Evolutionary conservation across 1,140 invertebrate genomes (phyloP).

Genomic region (Campodea augens): DNA sequence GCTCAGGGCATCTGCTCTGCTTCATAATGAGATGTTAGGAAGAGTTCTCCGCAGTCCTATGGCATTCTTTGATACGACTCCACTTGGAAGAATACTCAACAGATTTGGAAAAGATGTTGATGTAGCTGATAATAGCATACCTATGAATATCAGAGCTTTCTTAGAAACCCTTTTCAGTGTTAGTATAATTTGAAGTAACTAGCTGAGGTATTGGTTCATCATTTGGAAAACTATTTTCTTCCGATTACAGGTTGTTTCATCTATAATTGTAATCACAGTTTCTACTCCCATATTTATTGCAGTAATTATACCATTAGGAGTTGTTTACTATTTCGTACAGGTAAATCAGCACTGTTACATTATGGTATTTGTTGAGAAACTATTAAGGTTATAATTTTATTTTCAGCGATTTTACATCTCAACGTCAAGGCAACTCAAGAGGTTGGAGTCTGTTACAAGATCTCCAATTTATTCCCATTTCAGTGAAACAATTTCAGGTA

Average conservation of each 20-base stretch:
- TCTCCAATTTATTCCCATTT: conserved; percentile 98
- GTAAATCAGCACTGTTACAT: too few species aligned
- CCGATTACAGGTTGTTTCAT: conserved; percentile 53
- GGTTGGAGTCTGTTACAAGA: conserved; percentile 86
- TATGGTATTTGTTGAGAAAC: not conserved
- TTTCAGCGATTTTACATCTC: too few species aligned
- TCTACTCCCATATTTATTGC: conserved; percentile 71
- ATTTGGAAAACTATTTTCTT: too few species aligned
- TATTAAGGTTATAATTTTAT: too few species aligned
- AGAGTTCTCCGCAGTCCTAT: conserved; percentile 44
- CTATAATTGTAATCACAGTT: conserved; percentile 72
- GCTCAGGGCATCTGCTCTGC: too few species aligned
- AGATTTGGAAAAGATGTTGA: conserved; percentile 71
- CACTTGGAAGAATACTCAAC: conserved; percentile 62
- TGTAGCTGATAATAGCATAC: conserved; percentile 52
- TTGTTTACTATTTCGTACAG: conserved; percentile 74
- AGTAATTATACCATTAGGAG: conserved; percentile 61
- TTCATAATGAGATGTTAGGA: too few species aligned
- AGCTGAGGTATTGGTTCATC: too few species aligned
- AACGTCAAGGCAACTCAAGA: conserved; percentile 82
- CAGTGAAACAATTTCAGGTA: conserved; percentile 69
- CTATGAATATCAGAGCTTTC: too few species aligned
- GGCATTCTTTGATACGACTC: conserved; percentile 71
- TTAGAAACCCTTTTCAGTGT: too few species aligned
- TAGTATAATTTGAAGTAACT: too few species aligned